These are phyloP conservation scores for Eupithecia inturbata DNA, from an alignment of 2,888 invertebrate species.

Conservation along the genomic window DNA sequence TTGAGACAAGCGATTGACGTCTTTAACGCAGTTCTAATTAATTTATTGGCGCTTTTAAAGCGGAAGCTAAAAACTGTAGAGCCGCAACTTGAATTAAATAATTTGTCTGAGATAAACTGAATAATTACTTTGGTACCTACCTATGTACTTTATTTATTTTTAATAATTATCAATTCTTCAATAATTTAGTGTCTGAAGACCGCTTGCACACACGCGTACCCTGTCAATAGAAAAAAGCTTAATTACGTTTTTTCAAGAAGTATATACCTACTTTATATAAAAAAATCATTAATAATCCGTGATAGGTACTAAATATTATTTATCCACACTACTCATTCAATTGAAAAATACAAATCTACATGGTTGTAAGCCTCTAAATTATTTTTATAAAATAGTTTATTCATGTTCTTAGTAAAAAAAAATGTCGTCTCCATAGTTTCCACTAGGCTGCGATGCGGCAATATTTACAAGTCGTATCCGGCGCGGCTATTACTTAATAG, in stretches of 20 bases:
- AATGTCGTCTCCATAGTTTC: conserved; percentile 53
- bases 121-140: too few species aligned
- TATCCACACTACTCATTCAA: neutral
- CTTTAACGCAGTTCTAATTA: conserved; percentile 77
- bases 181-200: neutral
- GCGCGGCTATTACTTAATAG: conserved; percentile 81
- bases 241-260: neutral
- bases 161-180: neutral
- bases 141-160: neutral
- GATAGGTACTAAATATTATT: neutral
- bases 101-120: neutral
- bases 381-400: neutral
- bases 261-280: neutral
- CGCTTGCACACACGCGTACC: neutral
- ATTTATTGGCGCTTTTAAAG: conserved; percentile 79
- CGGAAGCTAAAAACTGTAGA: conserved; percentile 67
- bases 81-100: conserved; percentile 39
- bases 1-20: conserved; percentile 75
- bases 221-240: neutral
- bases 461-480: conserved; percentile 80
- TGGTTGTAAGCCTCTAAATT: neutral
- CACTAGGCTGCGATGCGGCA: conserved; percentile 50
- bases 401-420: too few species aligned
- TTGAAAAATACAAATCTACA: neutral
- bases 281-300: neutral